These are phyloP conservation scores for Bradysia coprophila DNA, from an alignment of 1,140 invertebrate species.

Conservation along the genomic window DNA sequence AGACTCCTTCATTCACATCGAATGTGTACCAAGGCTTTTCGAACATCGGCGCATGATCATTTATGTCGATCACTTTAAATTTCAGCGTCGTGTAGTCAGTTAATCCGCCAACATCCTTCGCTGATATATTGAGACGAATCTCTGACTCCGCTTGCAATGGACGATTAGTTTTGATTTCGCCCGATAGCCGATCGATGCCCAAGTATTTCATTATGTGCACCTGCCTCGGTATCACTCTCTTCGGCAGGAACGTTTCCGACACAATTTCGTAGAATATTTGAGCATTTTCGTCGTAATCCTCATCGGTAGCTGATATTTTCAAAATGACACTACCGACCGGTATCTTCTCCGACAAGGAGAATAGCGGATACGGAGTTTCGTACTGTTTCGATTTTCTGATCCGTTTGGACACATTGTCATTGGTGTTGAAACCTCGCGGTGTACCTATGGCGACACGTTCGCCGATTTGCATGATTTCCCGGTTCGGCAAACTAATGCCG, in stretches of 20 bases:
- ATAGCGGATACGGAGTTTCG: slow-evolving; percentile 26
- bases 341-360: slow-evolving; percentile 58
- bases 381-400: not conserved
- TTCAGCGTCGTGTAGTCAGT: slow-evolving; percentile 47
- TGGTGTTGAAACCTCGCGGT: not conserved
- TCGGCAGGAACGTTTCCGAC: slow-evolving; percentile 38
- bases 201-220: slow-evolving; percentile 41
- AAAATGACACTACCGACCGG: slow-evolving; percentile 53
- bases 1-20: slow-evolving; percentile 58
- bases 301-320: slow-evolving; percentile 61
- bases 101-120: slow-evolving; percentile 53
- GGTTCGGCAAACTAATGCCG: slow-evolving; percentile 2
- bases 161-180: slow-evolving; percentile 57
- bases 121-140: slow-evolving; percentile 57
- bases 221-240: slow-evolving; percentile 21
- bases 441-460: not conserved
- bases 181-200: slow-evolving; percentile 47
- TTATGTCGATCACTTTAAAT: slow-evolving; percentile 46
- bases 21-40: slow-evolving; percentile 66
- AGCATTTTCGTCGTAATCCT: slow-evolving; percentile 55
- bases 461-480: slow-evolving; percentile 4
- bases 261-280: slow-evolving; percentile 55
- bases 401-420: not conserved
- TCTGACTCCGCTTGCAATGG: slow-evolving; percentile 54
- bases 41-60: slow-evolving; percentile 71